phyloP scores from a whole-genome alignment of 2,113 vertebrate species.

The Halichoeres trimaculatus region DNA sequence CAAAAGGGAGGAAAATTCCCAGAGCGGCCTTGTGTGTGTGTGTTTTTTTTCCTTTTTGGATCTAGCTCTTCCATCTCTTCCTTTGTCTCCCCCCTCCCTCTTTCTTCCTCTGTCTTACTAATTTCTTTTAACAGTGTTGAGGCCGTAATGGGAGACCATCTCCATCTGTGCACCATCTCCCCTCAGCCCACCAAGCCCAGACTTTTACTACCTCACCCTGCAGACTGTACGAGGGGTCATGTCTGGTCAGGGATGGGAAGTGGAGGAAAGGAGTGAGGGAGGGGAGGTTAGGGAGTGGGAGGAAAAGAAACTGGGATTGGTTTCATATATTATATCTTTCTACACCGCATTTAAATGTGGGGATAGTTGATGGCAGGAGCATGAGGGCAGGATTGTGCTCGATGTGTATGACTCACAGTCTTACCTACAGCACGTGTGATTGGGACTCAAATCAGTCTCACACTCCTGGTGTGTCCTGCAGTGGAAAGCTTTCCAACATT shows the following conservation, averaged over 20 bases:
- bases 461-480: constrained; percentile 53
- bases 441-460: constrained; percentile 48
- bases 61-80: constrained; percentile 9
- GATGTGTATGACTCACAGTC: too few relatives aligned
- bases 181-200: constrained; percentile 48
- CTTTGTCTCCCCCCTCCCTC: constrained; percentile 12
- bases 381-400: too few relatives aligned
- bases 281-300: constrained; percentile 30
- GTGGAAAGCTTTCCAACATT: too few relatives aligned
- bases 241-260: constrained; percentile 46
- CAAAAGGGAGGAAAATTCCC: constrained; percentile 76
- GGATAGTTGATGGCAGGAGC: constrained; percentile 6
- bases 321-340: constrained; percentile 22
- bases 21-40: constrained; percentile 55
- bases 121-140: constrained; percentile 31
- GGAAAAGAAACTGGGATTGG: constrained; percentile 11
- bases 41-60: constrained; percentile 53
- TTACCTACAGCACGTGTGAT: constrained; percentile 27
- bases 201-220: constrained; percentile 54
- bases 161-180: constrained; percentile 72
- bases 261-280: constrained; percentile 11
- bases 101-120: background rate
- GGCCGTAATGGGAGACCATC: constrained; percentile 68
- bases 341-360: constrained; percentile 17
- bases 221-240: constrained; percentile 54